Evolutionary conservation across 2,113 vertebrate species (phyloP).

Genomic region (Euleptes europaea): DNA sequence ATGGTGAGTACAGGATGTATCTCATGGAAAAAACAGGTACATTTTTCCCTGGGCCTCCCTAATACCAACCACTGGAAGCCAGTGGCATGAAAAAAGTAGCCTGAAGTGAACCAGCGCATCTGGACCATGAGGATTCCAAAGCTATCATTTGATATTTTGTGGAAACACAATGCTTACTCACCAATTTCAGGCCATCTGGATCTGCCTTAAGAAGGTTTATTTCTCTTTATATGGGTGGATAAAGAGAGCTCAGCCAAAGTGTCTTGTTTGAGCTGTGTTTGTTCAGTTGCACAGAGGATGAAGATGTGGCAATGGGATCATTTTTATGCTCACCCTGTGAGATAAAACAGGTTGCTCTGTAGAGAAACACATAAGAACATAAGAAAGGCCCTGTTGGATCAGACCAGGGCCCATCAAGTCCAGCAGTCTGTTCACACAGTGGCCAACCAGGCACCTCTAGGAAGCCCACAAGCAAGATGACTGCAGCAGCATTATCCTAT

Average conservation of each 20-base stretch:
- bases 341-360: neutral
- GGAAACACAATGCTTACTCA: neutral
- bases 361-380: neutral
- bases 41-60: neutral
- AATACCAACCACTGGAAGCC: neutral
- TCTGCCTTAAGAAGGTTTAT: conserved; percentile 2
- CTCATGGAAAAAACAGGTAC: neutral
- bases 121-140: neutral
- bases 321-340: neutral
- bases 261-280: conserved; percentile 4
- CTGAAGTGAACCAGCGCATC: neutral
- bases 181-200: conserved; percentile 16
- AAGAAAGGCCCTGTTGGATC: too few relatives aligned
- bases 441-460: too few relatives aligned
- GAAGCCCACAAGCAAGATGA: too few relatives aligned
- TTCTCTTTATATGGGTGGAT: conserved; percentile 1
- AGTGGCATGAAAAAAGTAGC: neutral
- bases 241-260: conserved; percentile 3
- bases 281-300: conserved; percentile 3
- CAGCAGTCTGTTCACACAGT: too few relatives aligned
- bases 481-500: too few relatives aligned
- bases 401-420: too few relatives aligned
- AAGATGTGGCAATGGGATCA: neutral
- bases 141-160: neutral
- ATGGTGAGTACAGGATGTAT: neutral